Evolutionary conservation across 2,888 invertebrate species (phyloP).

Genomic region (Lordiphosa andalusiaca): DNA sequence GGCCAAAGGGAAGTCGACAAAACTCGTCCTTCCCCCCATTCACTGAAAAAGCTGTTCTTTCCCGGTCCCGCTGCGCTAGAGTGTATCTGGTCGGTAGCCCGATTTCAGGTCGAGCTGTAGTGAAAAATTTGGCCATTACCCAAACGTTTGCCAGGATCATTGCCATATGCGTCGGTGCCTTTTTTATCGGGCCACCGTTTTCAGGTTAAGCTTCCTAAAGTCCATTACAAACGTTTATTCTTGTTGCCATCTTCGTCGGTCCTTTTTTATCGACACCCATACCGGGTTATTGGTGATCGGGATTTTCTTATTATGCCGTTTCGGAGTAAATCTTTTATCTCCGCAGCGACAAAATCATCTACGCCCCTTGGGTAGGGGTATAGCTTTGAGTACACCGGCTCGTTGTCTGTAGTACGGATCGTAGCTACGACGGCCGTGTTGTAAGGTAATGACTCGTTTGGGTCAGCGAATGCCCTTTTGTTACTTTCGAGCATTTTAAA

Average conservation of each 20-base stretch:
- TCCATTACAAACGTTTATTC: conserved; percentile 6
- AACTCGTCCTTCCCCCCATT: not conserved
- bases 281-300: not conserved
- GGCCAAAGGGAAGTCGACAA: no score
- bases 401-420: not conserved
- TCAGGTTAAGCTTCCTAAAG: conserved; percentile 12
- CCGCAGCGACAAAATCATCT: not conserved
- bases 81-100: conserved; percentile 8
- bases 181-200: no score
- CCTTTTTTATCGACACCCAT: conserved; percentile 10
- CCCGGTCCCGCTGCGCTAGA: conserved; percentile 5
- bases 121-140: not conserved
- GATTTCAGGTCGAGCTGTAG: conserved; percentile 9
- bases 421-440: not conserved
- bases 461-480: not conserved
- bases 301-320: not conserved
- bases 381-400: not conserved
- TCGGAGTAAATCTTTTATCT: not conserved
- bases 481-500: not conserved
- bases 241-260: conserved; percentile 5
- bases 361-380: not conserved
- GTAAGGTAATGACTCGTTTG: not conserved
- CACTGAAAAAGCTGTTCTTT: conserved; percentile 8
- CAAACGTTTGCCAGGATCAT: not conserved
- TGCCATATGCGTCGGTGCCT: not conserved